Evolutionary conservation across 1,140 invertebrate genomes (phyloP), one percentile per base, ranked within the genome.

Genomic region (Adoxophyes honmai): DNA sequence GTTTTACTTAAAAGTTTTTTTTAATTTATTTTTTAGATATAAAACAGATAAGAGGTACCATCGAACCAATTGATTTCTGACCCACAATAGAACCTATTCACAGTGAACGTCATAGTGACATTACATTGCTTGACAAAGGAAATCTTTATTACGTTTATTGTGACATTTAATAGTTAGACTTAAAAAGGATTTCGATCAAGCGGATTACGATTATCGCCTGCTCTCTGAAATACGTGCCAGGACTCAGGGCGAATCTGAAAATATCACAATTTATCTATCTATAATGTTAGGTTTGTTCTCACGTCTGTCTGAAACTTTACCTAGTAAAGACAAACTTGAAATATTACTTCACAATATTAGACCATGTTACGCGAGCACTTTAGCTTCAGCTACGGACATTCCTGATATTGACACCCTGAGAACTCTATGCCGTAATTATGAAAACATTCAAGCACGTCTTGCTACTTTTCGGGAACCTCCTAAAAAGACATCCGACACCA

Each of bases 211-310:
- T 33, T 68, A 74, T 34, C 38, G 71, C 13, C 42, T 82, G 8
- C 28, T 69, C 2, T 39, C 65, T 5, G 72, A 79, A 66, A 75
- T 77, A 38, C 57, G 66, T 10, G 38, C 62, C 16, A 34, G 78
- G 4, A 73, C 78, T 8, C 75, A 78, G 55, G 78, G 75, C 0
- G 64, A 73, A 42, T 13, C 35, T 0, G 68, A 75, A 44, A 68
- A 63, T 52, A 81, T 78, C 4, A 61, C 59, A 0, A 64, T 77
- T 38, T 81, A 75, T 64, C 33, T 78, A 7, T 58, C 75, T 0
- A 57, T 68, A 11, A 76, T 79, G 74, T 16, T 48, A n/a, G 64
- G 65, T 6, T 34, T 77, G 21, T 78, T 78, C 37, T 60, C 71
- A 1, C 48, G 70, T 7, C 44, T 75, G 42, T 33, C 44, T n/a